Base-by-base conservation (phyloP, 2,797 vertebrate species). In the Knipowitschia caucasica region DNA sequence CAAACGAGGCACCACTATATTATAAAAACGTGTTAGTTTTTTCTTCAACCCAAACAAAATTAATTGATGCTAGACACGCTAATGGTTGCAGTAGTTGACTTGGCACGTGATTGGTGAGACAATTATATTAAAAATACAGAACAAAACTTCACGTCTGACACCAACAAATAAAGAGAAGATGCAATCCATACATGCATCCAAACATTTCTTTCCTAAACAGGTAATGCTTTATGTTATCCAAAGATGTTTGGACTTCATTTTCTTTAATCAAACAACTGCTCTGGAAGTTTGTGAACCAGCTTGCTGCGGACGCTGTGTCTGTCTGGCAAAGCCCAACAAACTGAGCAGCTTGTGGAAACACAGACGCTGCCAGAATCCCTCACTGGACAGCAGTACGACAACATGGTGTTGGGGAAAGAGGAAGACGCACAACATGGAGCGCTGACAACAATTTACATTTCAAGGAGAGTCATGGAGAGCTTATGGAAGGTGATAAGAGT, bases 311-410 rank as follows among this genome's bases (percentile, higher is more conserved):
- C 61, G 49, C 21, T n/a, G 56, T 62, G 62, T 58, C 51, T n/a
- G 58, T 46, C 71, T 80, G 69, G 67, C 63, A 80, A 56, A 75
- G 66, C 55, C 71, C 50, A 60, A 42, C 52, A 55, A 49, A 77
- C 53, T 57, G 64, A 77, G 76, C 62, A 69, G 73, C 78, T 71
- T 74, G 74, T 78, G 76, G 82, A 73, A 64, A 67, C 62, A 65
- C 46, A 42, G 49, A 67, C 50, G 39, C 59, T 78, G 74, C 71
- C 79, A 80, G 63, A 54, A 60, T 68, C 52, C 65, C 76, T 74
- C 67, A 59, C 64, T 61, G 61, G 67, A 75, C 39, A 64, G 62
- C 47, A 57, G 64, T 23, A 82, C 64, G 59, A 62, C 71, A 56
- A 75, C 71, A 83, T 70, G 71, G 55, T 73, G 75, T 83, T 75